Conservation (phyloP, 2,113 vertebrate genomes). For the Ctenodactylus gundi region DNA sequence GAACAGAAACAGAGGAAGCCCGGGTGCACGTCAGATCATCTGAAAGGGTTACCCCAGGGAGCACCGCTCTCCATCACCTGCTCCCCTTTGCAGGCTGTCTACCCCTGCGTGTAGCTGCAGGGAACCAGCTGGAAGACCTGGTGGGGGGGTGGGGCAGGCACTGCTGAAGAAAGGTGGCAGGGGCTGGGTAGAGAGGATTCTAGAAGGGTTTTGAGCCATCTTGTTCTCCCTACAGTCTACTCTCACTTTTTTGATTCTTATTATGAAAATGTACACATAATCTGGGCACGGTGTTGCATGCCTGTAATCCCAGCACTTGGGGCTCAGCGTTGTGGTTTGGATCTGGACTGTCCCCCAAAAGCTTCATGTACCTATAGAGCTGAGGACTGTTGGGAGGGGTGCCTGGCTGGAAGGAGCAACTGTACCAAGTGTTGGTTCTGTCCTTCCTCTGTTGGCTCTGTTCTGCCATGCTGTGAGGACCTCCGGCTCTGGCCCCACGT, state of each 20-base stretch:
- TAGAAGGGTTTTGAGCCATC: neutral
- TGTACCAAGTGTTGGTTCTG: too few relatives aligned
- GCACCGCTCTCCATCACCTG: neutral
- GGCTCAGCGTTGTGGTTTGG: too few relatives aligned
- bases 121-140: neutral
- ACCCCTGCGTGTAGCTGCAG: neutral
- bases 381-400: too few relatives aligned
- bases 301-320: too few relatives aligned
- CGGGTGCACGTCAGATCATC: neutral
- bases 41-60: neutral
- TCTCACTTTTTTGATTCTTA: neutral
- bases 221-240: neutral
- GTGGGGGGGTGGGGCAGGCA: neutral
- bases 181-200: neutral
- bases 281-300: too few relatives aligned
- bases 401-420: too few relatives aligned
- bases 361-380: too few relatives aligned
- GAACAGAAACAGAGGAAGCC: neutral
- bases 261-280: neutral
- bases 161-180: neutral
- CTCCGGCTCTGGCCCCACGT: too few relatives aligned
- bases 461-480: too few relatives aligned
- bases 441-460: too few relatives aligned
- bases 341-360: too few relatives aligned
- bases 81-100: neutral